Conservation (phyloP, 2,888 invertebrate species). For the Kryphioiulus occultus region DNA sequence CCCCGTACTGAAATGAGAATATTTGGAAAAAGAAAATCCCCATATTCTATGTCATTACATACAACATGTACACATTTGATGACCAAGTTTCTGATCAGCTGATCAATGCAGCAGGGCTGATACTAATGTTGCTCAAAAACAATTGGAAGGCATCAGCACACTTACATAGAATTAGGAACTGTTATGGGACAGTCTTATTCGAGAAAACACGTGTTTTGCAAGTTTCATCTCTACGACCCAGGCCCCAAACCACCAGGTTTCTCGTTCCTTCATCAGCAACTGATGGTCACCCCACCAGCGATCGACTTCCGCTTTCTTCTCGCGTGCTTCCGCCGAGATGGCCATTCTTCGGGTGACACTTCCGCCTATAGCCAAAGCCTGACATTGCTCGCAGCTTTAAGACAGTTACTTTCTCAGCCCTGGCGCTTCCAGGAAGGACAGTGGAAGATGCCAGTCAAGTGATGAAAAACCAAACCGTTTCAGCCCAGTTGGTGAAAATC, state of each 20-base stretch:
- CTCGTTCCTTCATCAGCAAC: neutral
- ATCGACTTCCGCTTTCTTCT: neutral
- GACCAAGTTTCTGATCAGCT: too few species aligned
- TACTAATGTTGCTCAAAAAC: too few species aligned
- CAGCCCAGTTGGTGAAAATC: neutral
- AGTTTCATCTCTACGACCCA: too few species aligned
- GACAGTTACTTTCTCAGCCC: neutral
- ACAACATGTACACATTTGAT: too few species aligned
- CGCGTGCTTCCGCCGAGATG: neutral
- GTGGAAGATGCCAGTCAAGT: neutral
- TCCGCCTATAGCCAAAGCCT: neutral
- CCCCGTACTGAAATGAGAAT: too few species aligned
- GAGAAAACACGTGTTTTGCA: neutral
- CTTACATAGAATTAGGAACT: too few species aligned
- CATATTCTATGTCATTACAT: too few species aligned
- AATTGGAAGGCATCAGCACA: too few species aligned
- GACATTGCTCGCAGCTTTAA: conserved; percentile 13
- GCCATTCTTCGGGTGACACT: neutral
- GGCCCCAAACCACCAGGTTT: neutral
- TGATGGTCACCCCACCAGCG: neutral
- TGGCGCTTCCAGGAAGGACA: neutral
- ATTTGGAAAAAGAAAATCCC: too few species aligned
- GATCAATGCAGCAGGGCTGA: too few species aligned
- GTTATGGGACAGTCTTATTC: neutral
- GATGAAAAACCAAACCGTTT: neutral